phyloP scores from a whole-genome alignment of 2,797 vertebrate genomes.

The Iguana delicatissima region DNA sequence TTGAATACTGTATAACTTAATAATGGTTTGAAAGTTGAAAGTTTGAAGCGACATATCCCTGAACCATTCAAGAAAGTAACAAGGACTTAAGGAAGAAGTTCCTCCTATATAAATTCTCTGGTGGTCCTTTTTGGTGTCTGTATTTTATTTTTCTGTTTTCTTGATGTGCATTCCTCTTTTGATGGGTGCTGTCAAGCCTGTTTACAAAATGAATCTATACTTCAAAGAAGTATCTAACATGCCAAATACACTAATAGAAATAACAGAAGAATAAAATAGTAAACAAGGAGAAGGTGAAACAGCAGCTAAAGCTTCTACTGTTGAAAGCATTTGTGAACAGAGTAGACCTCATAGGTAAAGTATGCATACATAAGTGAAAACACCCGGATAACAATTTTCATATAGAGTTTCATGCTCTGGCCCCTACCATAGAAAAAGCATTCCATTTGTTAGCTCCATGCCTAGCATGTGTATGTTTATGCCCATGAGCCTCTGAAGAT shows the following conservation, averaged over 20 bases:
- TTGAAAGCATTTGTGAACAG: background rate
- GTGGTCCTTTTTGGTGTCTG: background rate
- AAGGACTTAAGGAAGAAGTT: background rate
- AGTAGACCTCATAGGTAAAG: background rate
- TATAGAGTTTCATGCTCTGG: background rate
- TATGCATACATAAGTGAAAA: background rate
- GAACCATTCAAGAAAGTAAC: background rate
- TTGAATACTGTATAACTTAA: conserved; percentile 30
- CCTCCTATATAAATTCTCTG: background rate
- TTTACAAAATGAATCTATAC: background rate
- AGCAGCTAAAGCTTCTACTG: background rate
- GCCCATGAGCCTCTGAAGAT: background rate
- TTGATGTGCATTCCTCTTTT: background rate
- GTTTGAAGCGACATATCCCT: background rate
- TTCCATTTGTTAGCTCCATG: background rate
- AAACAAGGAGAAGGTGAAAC: background rate
- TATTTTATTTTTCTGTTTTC: background rate
- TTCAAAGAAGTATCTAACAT: background rate
- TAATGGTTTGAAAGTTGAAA: conserved; percentile 35
- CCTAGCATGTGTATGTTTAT: background rate
- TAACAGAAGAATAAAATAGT: background rate
- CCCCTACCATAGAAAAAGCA: background rate
- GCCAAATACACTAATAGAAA: background rate
- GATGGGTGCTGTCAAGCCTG: background rate
- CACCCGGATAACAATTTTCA: no score